phyloP scores from a whole-genome alignment of 2,888 invertebrate genomes.

The Chaitophorus viminalis region DNA sequence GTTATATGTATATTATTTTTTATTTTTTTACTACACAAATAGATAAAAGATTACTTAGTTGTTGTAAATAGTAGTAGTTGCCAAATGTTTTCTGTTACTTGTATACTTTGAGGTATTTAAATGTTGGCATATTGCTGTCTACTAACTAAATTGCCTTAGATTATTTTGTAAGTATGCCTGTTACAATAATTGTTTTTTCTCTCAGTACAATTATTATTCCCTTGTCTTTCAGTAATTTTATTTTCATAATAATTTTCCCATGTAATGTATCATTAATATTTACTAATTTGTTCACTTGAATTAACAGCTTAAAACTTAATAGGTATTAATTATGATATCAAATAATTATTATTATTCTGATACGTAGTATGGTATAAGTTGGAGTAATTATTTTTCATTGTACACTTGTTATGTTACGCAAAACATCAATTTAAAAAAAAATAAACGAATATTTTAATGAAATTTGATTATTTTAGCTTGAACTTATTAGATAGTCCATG shows the following conservation, averaged over 20 bases:
- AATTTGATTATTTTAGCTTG: background rate
- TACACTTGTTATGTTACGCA: background rate
- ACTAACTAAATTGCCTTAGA: background rate
- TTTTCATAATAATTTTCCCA: background rate
- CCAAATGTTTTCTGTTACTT: background rate
- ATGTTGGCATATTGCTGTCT: background rate
- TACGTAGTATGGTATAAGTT: background rate
- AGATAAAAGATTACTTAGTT: background rate
- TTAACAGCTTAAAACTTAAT: background rate
- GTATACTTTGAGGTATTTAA: background rate
- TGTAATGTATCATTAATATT: too few relatives aligned
- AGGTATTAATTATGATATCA: background rate
- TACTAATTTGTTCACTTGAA: background rate
- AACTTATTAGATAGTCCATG: too few relatives aligned
- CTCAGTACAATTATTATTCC: background rate
- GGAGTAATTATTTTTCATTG: background rate
- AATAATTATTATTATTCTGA: background rate
- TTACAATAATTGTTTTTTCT: background rate
- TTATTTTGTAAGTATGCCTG: background rate
- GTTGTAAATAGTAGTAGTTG: background rate
- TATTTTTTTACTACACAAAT: background rate
- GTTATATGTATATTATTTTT: too few relatives aligned
- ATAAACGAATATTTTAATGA: background rate
- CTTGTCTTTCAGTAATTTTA: background rate
- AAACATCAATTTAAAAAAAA: background rate